Evolutionary conservation across 2,888 invertebrate species (phyloP), one percentile per base, ranked within the genome.

Genomic region (Noctuana brunneofusca): DNA sequence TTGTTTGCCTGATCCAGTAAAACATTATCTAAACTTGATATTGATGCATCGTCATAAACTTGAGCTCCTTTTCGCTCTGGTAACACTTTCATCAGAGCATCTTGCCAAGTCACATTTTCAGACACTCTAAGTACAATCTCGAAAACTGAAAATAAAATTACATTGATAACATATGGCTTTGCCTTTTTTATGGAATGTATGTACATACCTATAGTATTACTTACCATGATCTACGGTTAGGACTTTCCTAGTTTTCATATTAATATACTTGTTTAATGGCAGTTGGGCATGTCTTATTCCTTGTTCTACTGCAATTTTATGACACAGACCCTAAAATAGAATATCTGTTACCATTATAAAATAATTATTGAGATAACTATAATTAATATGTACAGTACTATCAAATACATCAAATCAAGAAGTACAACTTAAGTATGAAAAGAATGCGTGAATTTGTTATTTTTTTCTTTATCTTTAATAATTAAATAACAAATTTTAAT

Each of bases 161-260:
- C 22, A 22, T 48, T 20, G n/a, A 27, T 27, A 48, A 48, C 20
- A 5, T 22, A 48, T 9, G 27, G 3, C 3, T 46, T 12, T 22
- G 12, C n/a, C 3, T 6, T 22, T 48, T 46, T 11, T n/a, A n/a
- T n/a, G n/a, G n/a, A n/a, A n/a, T n/a, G n/a, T n/a, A n/a, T n/a
- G n/a, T 46, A 20, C 1, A 20, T 46, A 11, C 18, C 16, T 20
- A 46, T 6, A 20, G 3, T 30, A 12, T 18, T 27, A 1, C 76
- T 83, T 89, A 96, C 96, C 98, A 92, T 99, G 99, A 87, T 98
- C 97, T 70, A 99, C 96, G 46, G 98, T 97, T 63, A 99, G 92
- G 55, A 99, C 99, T 89, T 97, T 96, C 72, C 98, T 94, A 5
- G 97, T 96, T 86, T 97, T 97, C 96, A 99, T 96, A 75, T 96